These are phyloP conservation scores for Eucriotettix oculatus DNA, from an alignment of 2,888 invertebrate species.

Conservation along the genomic window DNA sequence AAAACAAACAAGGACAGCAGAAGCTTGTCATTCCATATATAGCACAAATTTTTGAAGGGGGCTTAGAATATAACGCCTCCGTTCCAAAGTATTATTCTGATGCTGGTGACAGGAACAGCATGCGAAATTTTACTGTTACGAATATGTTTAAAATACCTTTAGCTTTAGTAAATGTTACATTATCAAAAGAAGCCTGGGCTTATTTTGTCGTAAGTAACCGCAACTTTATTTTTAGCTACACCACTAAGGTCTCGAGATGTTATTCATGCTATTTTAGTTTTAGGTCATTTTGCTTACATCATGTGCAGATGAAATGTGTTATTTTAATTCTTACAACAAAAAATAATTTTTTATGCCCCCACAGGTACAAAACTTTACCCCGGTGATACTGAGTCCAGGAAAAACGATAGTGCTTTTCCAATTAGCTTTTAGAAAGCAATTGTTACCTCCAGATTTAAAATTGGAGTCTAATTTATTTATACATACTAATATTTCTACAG, in stretches of 20 bases:
- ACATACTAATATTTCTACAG: conserved; percentile 56
- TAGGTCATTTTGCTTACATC: too few relatives aligned
- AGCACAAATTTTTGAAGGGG: conserved; percentile 38
- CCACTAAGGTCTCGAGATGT: neutral
- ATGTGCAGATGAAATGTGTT: neutral
- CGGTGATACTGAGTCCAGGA: conserved; percentile 39
- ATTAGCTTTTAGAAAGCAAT: conserved; percentile 35
- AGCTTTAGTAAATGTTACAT: conserved; percentile 51
- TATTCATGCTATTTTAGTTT: too few relatives aligned
- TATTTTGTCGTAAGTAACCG: conserved; percentile 39
- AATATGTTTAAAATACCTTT: conserved; percentile 60
- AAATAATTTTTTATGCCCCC: conserved; percentile 19
- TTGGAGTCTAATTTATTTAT: conserved; percentile 44
- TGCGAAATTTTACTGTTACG: conserved; percentile 39
- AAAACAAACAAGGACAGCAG: conserved; percentile 29
- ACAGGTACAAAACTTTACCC: conserved; percentile 42
- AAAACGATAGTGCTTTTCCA: conserved; percentile 39
- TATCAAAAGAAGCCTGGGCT: conserved; percentile 39
- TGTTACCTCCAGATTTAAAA: conserved; percentile 32
- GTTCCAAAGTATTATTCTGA: conserved; percentile 30
- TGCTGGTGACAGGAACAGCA: conserved; percentile 21
- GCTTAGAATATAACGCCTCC: conserved; percentile 36
- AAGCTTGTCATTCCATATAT: conserved; percentile 46
- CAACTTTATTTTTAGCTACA: too few relatives aligned
- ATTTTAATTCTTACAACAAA: too few relatives aligned